These are phyloP conservation scores for Girardia tigrina DNA, from an alignment of 2,888 invertebrate species.

Conservation along the genomic window DNA sequence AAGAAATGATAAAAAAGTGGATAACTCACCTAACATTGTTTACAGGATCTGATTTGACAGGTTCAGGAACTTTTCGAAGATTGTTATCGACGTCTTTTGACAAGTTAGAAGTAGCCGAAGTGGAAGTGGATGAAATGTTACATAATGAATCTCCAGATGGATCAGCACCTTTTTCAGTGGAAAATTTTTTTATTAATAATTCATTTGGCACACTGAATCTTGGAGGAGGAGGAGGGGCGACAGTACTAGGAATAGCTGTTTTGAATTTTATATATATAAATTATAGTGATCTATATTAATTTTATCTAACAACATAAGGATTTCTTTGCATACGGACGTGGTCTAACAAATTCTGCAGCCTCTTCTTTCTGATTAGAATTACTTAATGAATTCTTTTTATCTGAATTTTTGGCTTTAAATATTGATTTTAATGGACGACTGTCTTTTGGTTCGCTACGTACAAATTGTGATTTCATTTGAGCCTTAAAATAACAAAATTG, in stretches of 20 bases:
- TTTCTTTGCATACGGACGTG: not conserved
- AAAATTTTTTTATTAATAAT: not conserved
- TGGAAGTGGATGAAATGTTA: too few species aligned
- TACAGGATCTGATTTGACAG: not conserved
- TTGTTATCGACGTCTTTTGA: not conserved
- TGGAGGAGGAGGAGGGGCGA: not conserved
- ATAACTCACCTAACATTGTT: not conserved
- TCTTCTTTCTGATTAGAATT: not conserved
- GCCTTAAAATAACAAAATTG: too few species aligned
- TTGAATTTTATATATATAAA: not conserved
- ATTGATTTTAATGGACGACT: not conserved
- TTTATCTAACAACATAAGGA: not conserved
- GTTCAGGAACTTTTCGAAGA: not conserved
- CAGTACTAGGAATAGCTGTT: not conserved
- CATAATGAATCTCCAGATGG: constrained; percentile 4
- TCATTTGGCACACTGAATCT: not conserved
- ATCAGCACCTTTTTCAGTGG: not conserved
- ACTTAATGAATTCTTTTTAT: not conserved
- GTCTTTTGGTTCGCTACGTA: not conserved
- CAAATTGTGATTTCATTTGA: not conserved
- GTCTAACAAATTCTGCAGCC: not conserved
- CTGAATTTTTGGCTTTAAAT: not conserved
- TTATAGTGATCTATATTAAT: not conserved
- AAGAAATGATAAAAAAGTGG: too few species aligned
- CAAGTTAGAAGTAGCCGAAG: not conserved